Base-by-base conservation (phyloP, 2,888 invertebrate species). In the Hydroisotoma schaefferi region DNA sequence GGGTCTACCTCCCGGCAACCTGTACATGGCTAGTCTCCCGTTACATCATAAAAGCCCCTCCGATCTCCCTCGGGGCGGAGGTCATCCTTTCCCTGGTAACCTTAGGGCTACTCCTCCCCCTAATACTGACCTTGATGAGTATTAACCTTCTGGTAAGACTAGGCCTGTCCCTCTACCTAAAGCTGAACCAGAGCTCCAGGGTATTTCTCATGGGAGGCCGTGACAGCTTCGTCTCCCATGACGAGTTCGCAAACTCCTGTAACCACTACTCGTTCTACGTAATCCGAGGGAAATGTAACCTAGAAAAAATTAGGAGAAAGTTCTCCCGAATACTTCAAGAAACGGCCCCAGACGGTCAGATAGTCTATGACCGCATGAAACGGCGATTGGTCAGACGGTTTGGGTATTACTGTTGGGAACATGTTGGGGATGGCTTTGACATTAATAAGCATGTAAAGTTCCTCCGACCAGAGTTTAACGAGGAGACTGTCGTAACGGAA, bases 191-290 rank as follows among this genome's bases (percentile, higher is more conserved):
- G 25, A 29, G 26, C 20, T 40, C 49, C 12, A 48, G 18, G 18
- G 49, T 59, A 49, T 60, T 55, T 52, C 60, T 64, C 4, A 64
- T 64, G 64, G 23, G 49, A 15, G 64, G 64, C 18, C 48, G 64
- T 8, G 64, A 64, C 55, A 58, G 60, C 52, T 64, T 64, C 37
- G 64, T 64, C 25, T 60, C 60, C 20, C 64, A 64, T 38, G 64
- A 64, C 25, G 64, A 64, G 25, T 61, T 47, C 29, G 64, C 65
- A n/a, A 66, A 70, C 40, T 63, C 66, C 1, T 70, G 70, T 43
- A 70, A 70, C 44, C 66, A 68, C 54, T 68, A 68, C 51, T 66
- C 66, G 15, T 37, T 71, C 10, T 71, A 70, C 55, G 65, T 71
- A 18, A 54, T 71, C 27, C 43, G 54, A 33, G 71, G 71, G 12